These are phyloP conservation scores for Phortica magna DNA, from an alignment of 2,888 invertebrate genomes.

Conservation along the genomic window DNA sequence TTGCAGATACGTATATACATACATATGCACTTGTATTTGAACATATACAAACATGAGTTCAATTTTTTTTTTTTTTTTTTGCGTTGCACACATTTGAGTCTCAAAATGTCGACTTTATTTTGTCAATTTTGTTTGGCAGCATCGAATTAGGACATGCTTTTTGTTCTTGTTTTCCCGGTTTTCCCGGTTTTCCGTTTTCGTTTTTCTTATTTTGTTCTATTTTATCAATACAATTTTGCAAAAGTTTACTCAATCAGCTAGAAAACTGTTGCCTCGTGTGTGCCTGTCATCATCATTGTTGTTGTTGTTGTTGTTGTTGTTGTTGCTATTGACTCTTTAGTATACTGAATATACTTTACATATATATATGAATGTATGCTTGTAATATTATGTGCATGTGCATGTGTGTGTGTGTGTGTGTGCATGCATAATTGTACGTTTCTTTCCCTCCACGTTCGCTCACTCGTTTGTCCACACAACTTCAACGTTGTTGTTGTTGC, in stretches of 20 bases:
- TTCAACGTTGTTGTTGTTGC: too few species aligned
- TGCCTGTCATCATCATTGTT: constrained; percentile 44
- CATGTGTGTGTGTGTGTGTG: not conserved
- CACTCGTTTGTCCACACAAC: too few species aligned
- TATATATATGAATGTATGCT: not conserved
- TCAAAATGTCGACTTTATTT: not conserved
- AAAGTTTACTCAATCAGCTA: constrained; percentile 68
- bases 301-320: constrained; percentile 20
- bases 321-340: constrained; percentile 22
- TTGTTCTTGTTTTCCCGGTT: too few species aligned
- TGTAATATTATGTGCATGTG: too few species aligned
- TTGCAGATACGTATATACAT: too few species aligned
- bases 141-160: not conserved
- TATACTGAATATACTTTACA: not conserved
- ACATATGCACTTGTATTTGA: too few species aligned
- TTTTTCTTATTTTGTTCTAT: constrained; percentile 11
- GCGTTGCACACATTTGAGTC: not conserved
- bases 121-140: constrained; percentile 1
- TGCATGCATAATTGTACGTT: constrained; percentile 15
- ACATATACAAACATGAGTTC: too few species aligned
- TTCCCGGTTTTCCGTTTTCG: not conserved
- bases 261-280: constrained; percentile 48
- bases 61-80: not conserved
- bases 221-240: constrained; percentile 55
- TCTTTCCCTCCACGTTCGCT: too few species aligned